Evolutionary conservation across 2,888 invertebrate genomes (phyloP), one percentile per base, ranked within the genome.

Genomic region (Adelphocoris suturalis): DNA sequence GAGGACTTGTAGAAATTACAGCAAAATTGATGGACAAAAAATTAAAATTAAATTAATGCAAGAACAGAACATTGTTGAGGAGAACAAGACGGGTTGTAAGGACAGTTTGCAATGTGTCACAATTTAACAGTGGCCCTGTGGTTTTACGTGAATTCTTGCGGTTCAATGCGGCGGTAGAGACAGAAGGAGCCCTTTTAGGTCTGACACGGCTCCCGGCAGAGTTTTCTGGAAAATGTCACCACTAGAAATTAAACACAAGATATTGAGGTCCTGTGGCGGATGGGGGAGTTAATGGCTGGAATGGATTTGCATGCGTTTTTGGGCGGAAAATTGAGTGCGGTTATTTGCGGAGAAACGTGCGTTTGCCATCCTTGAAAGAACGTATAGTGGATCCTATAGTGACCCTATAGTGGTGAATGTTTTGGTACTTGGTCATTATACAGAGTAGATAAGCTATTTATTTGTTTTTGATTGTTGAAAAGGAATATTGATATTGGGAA

Each of bases 151-250:
- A 78, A 9, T 78, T 46, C 78, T 19, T n/a, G n/a, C n/a, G 61
- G 19, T 61, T 89, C 90, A 90, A 55, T 86, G 89, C 85, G 89
- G 90, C 86, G 86, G 90, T 76, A 90, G 86, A 89, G 86, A 89
- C 89, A 86, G 80, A 86, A 86, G 90, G 86, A 90, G 90, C 82
- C 90, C 90, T 86, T 90, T 90, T 89, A 91, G 81, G 61, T 90
- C 90, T 80, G 89, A 87, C 91, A 91, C 61, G 88, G 91, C 91
- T 91, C 90, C 91, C 78, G 86, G 85, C 75, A 87, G 80, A 91
- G 90, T 90, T 90, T 86, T 90, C 91, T 90, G 91, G 61, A 91
- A 91, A 91, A 91, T 46, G 88, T 88, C 86, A 89, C 61, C 89
- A 82, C 89, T 89, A 52, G 52, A 88, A 78, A 88, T 88, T 88